phyloP scores from a whole-genome alignment of 2,797 vertebrate species.

The Tadarida brasiliensis region DNA sequence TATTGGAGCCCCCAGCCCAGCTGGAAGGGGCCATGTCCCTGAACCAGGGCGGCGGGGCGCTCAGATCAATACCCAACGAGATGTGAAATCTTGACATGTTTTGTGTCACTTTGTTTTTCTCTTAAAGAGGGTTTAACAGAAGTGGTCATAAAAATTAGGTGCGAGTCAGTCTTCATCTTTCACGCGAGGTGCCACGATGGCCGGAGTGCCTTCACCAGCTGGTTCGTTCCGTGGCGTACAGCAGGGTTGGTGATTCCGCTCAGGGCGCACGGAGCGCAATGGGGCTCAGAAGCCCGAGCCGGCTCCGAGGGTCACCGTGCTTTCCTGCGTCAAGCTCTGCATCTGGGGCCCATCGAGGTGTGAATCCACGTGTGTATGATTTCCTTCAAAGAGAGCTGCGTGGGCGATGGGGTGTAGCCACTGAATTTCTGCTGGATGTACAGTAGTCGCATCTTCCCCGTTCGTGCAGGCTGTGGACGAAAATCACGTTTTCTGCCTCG shows the following conservation, averaged over 20 bases:
- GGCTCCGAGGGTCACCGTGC: neutral
- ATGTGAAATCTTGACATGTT: neutral
- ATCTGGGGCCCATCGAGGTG: neutral
- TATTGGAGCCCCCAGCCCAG: neutral
- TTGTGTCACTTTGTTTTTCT: neutral
- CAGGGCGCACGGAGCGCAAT: fast-evolving
- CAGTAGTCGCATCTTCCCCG: neutral
- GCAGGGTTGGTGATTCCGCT: too few species aligned
- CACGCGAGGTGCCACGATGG: fast-evolving
- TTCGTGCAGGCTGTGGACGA: neutral
- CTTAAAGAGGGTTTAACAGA: constrained; percentile 31
- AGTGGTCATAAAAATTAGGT: neutral
- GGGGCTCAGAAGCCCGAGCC: neutral
- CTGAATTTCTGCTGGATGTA: neutral
- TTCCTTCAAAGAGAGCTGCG: neutral
- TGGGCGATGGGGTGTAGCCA: fast-evolving
- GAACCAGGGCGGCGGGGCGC: neutral
- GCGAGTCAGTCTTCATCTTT: neutral
- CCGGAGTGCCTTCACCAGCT: neutral
- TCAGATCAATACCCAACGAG: neutral
- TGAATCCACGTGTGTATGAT: neutral
- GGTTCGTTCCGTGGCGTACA: neutral
- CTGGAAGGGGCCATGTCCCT: constrained; percentile 21
- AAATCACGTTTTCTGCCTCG: constrained; percentile 18
- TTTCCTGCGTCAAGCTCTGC: neutral